Percentiles rank a stretch among this genome's conserved stretches.
phyloP scores from a whole-genome alignment of 2,797 vertebrate genomes.

The Amniataba percoides region DNA sequence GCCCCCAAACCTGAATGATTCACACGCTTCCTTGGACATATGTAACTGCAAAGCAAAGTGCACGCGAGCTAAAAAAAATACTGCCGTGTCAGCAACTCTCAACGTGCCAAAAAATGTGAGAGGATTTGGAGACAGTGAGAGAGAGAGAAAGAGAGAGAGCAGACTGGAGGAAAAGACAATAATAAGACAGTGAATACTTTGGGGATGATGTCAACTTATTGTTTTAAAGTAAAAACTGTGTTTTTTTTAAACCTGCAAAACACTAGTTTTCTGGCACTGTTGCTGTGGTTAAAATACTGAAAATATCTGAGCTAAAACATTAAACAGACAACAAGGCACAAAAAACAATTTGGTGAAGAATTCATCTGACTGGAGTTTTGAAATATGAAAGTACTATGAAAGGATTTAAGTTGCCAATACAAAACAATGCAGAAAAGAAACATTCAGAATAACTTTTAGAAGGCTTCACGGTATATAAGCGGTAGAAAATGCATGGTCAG shows the following conservation, averaged over 20 bases:
- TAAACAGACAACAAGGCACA: background rate
- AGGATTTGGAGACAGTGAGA: background rate
- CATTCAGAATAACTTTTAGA: background rate
- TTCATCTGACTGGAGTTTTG: background rate
- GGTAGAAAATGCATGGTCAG: too few relatives aligned
- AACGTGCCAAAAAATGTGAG: background rate
- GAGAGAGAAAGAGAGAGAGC: background rate
- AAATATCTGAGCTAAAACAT: background rate
- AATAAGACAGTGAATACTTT: background rate
- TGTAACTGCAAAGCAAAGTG: constrained; percentile 38
- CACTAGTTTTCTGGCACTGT: background rate
- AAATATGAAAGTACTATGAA: background rate
- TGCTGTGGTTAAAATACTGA: too few relatives aligned
- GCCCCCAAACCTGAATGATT: constrained; percentile 60
- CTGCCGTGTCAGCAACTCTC: constrained; percentile 50
- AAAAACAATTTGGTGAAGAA: background rate
- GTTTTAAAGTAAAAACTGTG: background rate
- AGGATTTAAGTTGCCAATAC: background rate
- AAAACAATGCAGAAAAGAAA: background rate
- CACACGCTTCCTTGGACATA: constrained; percentile 36
- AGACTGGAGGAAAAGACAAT: too few relatives aligned
- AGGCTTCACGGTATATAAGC: background rate
- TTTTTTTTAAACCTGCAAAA: too few relatives aligned
- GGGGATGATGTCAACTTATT: background rate
- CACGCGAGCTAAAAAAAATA: constrained; percentile 19